These are phyloP conservation scores for Semicossyphus pulcher DNA, from an alignment of 2,113 vertebrate genomes.

Conservation along the genomic window DNA sequence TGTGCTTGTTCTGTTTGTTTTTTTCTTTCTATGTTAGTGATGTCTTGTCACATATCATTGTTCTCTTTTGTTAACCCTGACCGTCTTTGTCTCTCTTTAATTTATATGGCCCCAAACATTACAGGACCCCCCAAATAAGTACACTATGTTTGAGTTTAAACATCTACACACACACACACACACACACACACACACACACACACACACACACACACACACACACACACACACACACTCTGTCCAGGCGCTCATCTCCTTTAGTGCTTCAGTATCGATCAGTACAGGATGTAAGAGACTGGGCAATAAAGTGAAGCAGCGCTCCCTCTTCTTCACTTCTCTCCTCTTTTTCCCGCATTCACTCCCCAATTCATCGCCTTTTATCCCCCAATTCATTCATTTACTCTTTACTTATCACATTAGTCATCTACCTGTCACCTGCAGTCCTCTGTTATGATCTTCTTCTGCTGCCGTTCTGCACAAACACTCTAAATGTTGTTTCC, in stretches of 20 bases:
- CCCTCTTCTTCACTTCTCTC: constrained; percentile 60
- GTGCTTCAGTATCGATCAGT: constrained; percentile 81
- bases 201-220: constrained; percentile 14
- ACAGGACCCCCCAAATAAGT: constrained; percentile 22
- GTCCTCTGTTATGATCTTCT: not conserved
- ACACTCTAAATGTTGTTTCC: not conserved
- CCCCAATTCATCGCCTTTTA: constrained; percentile 56
- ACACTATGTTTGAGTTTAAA: constrained; percentile 17
- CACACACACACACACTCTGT: constrained; percentile 7
- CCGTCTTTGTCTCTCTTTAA: not conserved
- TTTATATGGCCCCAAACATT: not conserved
- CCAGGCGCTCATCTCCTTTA: constrained; percentile 77
- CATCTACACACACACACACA: not conserved
- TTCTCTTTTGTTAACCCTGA: constrained; percentile 1
- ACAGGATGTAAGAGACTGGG: constrained; percentile 77
- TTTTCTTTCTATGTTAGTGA: not conserved
- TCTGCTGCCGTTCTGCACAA: constrained; percentile 1
- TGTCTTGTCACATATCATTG: not conserved
- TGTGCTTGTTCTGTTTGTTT: constrained; percentile 4
- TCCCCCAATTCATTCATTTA: constrained; percentile 58
- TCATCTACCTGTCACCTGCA: constrained; percentile 28
- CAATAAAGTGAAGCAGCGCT: constrained; percentile 78
- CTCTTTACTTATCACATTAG: constrained; percentile 67
- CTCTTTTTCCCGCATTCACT: constrained; percentile 52
- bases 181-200: not conserved